phyloP scores from a whole-genome alignment of 2,113 vertebrate species.

The Nasalis larvatus region DNA sequence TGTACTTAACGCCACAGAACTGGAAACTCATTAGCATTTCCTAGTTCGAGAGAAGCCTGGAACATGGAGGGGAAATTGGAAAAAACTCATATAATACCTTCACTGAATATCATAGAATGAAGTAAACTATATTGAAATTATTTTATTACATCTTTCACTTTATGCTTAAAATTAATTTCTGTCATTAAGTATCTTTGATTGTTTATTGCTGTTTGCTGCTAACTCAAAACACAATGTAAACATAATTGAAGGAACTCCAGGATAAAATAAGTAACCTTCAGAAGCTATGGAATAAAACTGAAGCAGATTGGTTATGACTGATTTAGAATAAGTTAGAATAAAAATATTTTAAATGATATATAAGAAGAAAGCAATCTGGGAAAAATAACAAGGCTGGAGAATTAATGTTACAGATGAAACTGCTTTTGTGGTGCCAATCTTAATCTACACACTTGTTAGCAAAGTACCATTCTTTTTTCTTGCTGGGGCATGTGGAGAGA shows the following conservation, averaged over 20 bases:
- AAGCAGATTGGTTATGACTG: not conserved
- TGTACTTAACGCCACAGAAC: fast-evolving
- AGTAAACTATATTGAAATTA: not conserved
- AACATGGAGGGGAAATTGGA: not conserved
- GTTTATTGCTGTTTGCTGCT: not conserved
- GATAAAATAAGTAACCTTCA: not conserved
- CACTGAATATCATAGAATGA: not conserved
- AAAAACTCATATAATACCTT: not conserved
- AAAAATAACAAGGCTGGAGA: not conserved
- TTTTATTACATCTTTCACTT: not conserved
- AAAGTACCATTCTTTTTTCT: not conserved
- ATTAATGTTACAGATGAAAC: not conserved
- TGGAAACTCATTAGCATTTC: not conserved
- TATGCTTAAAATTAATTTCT: not conserved
- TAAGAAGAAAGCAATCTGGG: not conserved
- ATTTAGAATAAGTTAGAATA: not conserved
- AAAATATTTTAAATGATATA: not conserved
- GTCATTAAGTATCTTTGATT: not conserved
- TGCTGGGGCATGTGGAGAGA: fast-evolving
- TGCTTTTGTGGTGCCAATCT: fast-evolving
- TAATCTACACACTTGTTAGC: not conserved
- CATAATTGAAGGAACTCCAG: not conserved
- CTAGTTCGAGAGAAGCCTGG: not conserved
- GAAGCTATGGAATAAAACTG: not conserved
- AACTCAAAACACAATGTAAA: not conserved